phyloP scores from a whole-genome alignment of 2,113 vertebrate species.

The Colinus virginianus region DNA sequence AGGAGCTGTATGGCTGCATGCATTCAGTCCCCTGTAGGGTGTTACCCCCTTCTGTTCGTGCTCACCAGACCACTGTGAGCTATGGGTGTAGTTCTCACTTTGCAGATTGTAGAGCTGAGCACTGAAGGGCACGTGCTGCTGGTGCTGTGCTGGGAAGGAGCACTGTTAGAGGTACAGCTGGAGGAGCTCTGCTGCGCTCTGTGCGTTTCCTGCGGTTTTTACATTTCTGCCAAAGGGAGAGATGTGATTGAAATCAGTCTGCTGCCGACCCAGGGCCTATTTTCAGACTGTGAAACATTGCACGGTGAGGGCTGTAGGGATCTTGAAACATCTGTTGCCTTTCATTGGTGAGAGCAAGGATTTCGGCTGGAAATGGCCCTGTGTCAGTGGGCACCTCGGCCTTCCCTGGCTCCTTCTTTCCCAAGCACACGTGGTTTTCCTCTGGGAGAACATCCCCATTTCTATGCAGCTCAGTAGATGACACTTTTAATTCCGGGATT shows the following conservation, averaged over 20 bases:
- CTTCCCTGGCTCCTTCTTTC: background rate
- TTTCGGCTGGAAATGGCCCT: background rate
- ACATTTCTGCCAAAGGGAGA: background rate
- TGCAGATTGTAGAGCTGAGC: background rate
- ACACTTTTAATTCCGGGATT: background rate
- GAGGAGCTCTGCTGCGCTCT: background rate
- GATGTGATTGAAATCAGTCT: background rate
- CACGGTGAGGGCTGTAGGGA: background rate
- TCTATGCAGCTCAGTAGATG: background rate
- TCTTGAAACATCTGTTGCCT: slow-evolving; percentile 22
- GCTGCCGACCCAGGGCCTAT: background rate
- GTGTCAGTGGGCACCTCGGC: background rate
- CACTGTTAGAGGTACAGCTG: background rate
- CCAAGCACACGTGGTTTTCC: fast-evolving
- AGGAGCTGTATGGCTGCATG: background rate
- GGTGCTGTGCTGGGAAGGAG: background rate
- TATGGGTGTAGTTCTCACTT: background rate
- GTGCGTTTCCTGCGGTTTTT: background rate
- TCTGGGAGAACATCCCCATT: background rate
- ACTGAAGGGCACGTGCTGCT: slow-evolving; percentile 22
- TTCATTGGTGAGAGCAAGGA: background rate
- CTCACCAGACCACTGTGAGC: background rate
- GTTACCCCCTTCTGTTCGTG: background rate
- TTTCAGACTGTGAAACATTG: background rate
- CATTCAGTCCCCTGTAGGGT: background rate